Base-by-base conservation (phyloP, 2,113 vertebrate genomes). In the Tauraco erythrolophus region DNA sequence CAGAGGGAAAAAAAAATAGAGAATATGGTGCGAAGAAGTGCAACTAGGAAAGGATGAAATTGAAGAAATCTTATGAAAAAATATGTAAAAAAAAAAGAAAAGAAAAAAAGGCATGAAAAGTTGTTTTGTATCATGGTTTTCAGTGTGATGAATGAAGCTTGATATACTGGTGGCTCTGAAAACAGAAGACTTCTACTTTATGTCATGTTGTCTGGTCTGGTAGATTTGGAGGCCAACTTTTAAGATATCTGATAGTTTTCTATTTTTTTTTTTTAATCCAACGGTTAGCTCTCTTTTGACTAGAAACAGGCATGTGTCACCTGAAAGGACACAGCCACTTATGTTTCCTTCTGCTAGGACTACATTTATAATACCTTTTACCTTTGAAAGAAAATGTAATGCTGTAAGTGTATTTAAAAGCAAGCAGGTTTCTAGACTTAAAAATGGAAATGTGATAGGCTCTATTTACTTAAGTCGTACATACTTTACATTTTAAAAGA, bases 371-470 rank as follows among this genome's bases (percentile, higher is more conserved):
- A 22, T 48, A 30, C 14, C 43, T 39, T 89, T 50, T 76, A 41
- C 9, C 5, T 22, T 50, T 48, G 58, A 65, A 87, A 76, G 12
- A n/a, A 92, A 94, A 94, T 53, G 23, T 69, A 92, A 88, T 23
- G 7, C 23, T 62, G 31, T 46, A 76, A 78, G 33, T 82, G 89
- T 90, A 53, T 84, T 96, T 93, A 84, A 93, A 96, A 93, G 33
- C 41, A 84, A 12, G 31, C 24, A 85, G 27, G 31, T 78, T 50
- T 84, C 48, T 94, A 64, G 57, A 86, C 22, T n/a, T 92, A 50
- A 76, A 94, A 89, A 91, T 53, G 19, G 61, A 84, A 84, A 91
- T 19, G 30, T 56, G 15, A 70, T 84, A 19, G 88, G 12, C 7
- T 43, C 9, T 94, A 9, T 86, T 74, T 94, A 45, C 0, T 0